Evolutionary conservation across 2,797 vertebrate species (phyloP), one percentile per base, ranked within the genome.

Genomic region (Pelobates cultripes): DNA sequence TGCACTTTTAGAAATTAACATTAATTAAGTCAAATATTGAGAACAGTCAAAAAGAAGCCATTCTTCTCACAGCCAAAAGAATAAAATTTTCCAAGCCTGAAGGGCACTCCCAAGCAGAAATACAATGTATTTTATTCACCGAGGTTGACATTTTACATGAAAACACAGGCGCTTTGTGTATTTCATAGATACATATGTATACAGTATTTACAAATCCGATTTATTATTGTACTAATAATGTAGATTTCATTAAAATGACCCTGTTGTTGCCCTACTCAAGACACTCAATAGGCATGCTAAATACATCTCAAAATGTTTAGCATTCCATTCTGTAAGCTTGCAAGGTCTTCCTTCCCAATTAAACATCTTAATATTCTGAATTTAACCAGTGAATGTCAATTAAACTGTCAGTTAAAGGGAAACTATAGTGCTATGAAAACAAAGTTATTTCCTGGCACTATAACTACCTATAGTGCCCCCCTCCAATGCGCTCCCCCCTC

Each of bases 61-160:
- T 79, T 71, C 55, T 64, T 44, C 12, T 8, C 76, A 42, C 43
- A 41, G n/a, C 68, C 68, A 71, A n/a, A 15, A 45, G 10, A 78
- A 78, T 79, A 43, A 63, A 72, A 72, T 41, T 72, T 79, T 79
- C 77, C 77, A 63, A n/a, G 28, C 53, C 70, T 13, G 17, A 45
- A 63, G 69, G 45, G 57, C 41, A 63, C 57, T 72, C 55, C 47
- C 77, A 71, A 63, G 51, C 77, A 17, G 5, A 71, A 43, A 43
- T 41, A 71, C 77, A 79, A 79, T 63, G 72, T 42, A 42, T 4
- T 41, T 60, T 40, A 60, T 60, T 78, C 68, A 43, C n/a, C 28
- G 43, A 1, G 14, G n/a, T 42, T 13, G 12, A 44, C 13, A 14
- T 8, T 40, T 70, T 44, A 53, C 42, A 44, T 51, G 17, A 42